A percentile compares a stretch with the other conserved stretches of the same genome.
Evolutionary conservation across 2,888 invertebrate genomes (phyloP).

Genomic region (Atherix ibis): DNA sequence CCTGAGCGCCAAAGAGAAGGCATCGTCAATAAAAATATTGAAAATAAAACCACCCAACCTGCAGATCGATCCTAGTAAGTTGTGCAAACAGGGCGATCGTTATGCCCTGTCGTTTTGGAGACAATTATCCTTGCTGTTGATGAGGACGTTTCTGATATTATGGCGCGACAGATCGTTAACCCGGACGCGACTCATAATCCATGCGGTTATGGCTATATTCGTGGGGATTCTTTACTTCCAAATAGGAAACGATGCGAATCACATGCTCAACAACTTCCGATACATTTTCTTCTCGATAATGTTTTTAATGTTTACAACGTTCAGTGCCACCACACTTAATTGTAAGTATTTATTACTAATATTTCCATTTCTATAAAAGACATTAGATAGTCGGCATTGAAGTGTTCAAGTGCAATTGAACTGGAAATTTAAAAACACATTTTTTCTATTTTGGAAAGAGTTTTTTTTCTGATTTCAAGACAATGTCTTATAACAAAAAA

Average conservation of each 20-base stretch:
- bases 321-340: slow-evolving; percentile 74
- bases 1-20: slow-evolving; percentile 7
- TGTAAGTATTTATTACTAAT: slow-evolving; percentile 48
- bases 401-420: no score
- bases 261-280: slow-evolving; percentile 72
- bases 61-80: slow-evolving; percentile 19
- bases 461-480: no score
- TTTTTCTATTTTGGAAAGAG: no score
- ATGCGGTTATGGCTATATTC: slow-evolving; percentile 61
- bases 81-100: slow-evolving; percentile 26
- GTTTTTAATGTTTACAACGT: slow-evolving; percentile 89
- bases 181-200: slow-evolving; percentile 60
- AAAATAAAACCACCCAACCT: slow-evolving; percentile 17
- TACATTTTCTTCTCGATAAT: slow-evolving; percentile 82
- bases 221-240: slow-evolving; percentile 71
- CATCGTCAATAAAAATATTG: slow-evolving; percentile 10
- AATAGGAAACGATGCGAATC: slow-evolving; percentile 72
- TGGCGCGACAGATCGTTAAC: slow-evolving; percentile 61
- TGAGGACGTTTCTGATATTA: slow-evolving; percentile 44
- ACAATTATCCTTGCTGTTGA: slow-evolving; percentile 43
- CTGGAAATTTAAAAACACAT: no score
- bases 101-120: slow-evolving; percentile 43
- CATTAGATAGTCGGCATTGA: no score
- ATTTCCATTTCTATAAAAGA: neutral
- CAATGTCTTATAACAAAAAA: no score